These are phyloP conservation scores for Ibycter americanus DNA, from an alignment of 2,797 vertebrate species.

Conservation along the genomic window DNA sequence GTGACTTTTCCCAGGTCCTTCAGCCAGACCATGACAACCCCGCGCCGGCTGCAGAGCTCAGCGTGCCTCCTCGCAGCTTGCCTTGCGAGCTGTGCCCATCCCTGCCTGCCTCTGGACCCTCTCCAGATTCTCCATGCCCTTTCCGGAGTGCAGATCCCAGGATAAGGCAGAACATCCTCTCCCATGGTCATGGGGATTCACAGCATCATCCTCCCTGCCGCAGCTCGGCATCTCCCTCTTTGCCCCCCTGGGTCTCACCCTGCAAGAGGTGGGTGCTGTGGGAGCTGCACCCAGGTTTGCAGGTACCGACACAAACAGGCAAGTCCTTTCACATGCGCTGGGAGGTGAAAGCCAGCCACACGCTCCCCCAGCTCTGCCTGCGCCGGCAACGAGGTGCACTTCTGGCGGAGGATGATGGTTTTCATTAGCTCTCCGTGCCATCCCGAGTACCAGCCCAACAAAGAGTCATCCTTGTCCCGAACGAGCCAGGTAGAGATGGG, in stretches of 20 bases:
- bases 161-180: neutral
- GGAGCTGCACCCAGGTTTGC: neutral
- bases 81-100: neutral
- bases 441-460: neutral
- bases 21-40: neutral
- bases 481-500: rapidly evolving
- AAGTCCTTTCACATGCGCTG: neutral
- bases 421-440: neutral
- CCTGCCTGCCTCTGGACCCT: neutral
- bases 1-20: neutral
- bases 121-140: neutral
- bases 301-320: neutral
- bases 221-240: too few relatives aligned
- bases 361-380: neutral
- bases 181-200: rapidly evolving
- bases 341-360: neutral
- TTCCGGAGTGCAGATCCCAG: rapidly evolving
- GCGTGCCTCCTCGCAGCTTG: neutral
- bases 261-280: neutral
- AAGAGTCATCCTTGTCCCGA: neutral
- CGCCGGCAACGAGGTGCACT: rapidly evolving
- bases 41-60: rapidly evolving
- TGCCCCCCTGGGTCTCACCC: neutral
- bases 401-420: neutral
- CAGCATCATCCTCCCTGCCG: rapidly evolving